Evolutionary conservation across 2,797 vertebrate species (phyloP).

Genomic region (Halcyon leucocephala): DNA sequence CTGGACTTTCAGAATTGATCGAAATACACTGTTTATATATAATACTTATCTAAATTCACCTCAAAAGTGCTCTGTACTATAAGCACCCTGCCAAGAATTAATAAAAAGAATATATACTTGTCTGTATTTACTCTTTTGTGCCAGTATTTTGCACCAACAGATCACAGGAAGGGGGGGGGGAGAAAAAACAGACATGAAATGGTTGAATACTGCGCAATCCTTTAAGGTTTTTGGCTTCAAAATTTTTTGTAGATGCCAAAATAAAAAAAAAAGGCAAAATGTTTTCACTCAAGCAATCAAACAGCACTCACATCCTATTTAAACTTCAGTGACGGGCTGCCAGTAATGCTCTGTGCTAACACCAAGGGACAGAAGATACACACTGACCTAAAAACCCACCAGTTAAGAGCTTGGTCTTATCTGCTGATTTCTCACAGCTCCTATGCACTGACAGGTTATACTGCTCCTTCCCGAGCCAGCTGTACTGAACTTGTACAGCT

Average conservation of each 20-base stretch:
- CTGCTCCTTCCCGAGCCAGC: neutral
- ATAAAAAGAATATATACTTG: conserved; percentile 56
- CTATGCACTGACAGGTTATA: neutral
- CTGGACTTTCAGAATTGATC: conserved; percentile 25
- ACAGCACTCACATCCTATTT: conserved; percentile 28
- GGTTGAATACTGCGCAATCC: neutral
- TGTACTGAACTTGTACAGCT: neutral
- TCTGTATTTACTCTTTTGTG: conserved; percentile 48
- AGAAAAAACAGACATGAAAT: neutral
- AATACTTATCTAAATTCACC: conserved; percentile 52
- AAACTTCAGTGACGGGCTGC: neutral
- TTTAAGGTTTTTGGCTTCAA: conserved; percentile 26
- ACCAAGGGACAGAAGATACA: neutral
- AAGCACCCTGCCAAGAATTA: conserved; percentile 67
- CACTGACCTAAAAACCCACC: neutral
- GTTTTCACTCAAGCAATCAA: conserved; percentile 50
- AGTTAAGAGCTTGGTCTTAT: neutral
- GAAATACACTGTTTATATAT: conserved; percentile 30
- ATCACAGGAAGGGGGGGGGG: neutral
- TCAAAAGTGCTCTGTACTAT: conserved; percentile 9
- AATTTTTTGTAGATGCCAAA: conserved; percentile 7
- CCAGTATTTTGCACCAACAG: conserved; percentile 57
- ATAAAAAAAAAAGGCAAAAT: neutral
- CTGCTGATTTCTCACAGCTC: neutral
- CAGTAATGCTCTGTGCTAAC: neutral